These are phyloP conservation scores for Hirudinaria manillensis DNA, from an alignment of 2,888 invertebrate genomes.

Conservation along the genomic window DNA sequence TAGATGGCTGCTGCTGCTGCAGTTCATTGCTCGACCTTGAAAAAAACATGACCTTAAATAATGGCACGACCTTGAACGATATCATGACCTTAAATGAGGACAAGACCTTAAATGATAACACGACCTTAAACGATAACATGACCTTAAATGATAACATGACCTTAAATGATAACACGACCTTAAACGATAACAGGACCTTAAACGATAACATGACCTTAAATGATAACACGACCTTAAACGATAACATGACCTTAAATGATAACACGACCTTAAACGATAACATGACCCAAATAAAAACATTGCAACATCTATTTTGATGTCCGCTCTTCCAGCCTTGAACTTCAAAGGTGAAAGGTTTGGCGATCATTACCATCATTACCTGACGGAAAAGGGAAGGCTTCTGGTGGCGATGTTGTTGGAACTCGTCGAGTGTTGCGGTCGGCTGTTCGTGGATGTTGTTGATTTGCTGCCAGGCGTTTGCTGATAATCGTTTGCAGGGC, in stretches of 20 bases:
- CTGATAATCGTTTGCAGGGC: too few species aligned
- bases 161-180: too few species aligned
- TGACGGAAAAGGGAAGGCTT: slow-evolving; percentile 6
- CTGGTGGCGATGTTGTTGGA: slow-evolving; percentile 1
- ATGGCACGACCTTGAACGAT: not conserved
- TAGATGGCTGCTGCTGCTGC: not conserved
- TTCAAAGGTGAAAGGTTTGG: not conserved
- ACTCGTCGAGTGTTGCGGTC: slow-evolving; percentile 11
- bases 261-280: not conserved
- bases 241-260: not conserved
- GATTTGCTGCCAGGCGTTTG: not conserved
- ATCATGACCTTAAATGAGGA: not conserved
- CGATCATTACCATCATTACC: not conserved
- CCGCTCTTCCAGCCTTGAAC: not conserved
- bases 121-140: not conserved
- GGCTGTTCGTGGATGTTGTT: not conserved
- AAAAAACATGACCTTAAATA: not conserved
- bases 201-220: not conserved
- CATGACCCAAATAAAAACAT: too few species aligned
- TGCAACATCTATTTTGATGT: not conserved
- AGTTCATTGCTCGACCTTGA: not conserved
- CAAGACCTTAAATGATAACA: not conserved
- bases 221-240: not conserved
- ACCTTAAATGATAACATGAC: too few species aligned
- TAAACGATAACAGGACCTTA: not conserved